A percentile compares a stretch with the other conserved stretches of the same genome.
Conservation (phyloP, 2,888 invertebrate genomes). For the Microplitis manilae region DNA sequence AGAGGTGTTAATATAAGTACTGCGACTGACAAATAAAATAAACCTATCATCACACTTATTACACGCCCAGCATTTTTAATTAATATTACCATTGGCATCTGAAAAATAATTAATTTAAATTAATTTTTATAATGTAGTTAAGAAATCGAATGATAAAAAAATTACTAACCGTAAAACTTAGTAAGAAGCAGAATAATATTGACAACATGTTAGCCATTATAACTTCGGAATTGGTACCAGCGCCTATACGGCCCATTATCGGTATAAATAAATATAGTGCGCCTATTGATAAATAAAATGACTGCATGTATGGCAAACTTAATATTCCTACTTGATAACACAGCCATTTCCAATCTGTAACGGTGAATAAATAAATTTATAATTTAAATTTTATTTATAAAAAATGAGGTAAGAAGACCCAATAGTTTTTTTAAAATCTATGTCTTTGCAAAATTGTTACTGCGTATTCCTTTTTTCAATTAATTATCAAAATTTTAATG, state of each 20-base stretch:
- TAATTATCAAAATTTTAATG: no score
- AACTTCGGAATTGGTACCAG: constrained; percentile 81
- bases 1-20: constrained; percentile 78
- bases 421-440: no score
- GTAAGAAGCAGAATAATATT: constrained; percentile 70
- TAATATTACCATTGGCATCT: constrained; percentile 71
- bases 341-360: constrained; percentile 75
- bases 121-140: background rate
- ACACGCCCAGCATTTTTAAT: constrained; percentile 73
- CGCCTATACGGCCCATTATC: constrained; percentile 84
- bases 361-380: constrained; percentile 27
- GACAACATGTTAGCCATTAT: constrained; percentile 75
- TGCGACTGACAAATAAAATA: constrained; percentile 74
- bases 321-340: constrained; percentile 74
- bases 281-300: constrained; percentile 80
- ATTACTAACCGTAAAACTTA: constrained; percentile 70
- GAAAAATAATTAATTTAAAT: constrained; percentile 48
- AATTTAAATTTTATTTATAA: no score
- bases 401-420: no score
- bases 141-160: constrained; percentile 34
- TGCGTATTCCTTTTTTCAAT: no score
- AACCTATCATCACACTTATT: constrained; percentile 73
- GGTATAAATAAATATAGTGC: constrained; percentile 84
- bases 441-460: no score
- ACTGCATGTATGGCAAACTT: constrained; percentile 78